Evolutionary conservation across 2,113 vertebrate genomes (phyloP).

Genomic region (Aegithalos caudatus): DNA sequence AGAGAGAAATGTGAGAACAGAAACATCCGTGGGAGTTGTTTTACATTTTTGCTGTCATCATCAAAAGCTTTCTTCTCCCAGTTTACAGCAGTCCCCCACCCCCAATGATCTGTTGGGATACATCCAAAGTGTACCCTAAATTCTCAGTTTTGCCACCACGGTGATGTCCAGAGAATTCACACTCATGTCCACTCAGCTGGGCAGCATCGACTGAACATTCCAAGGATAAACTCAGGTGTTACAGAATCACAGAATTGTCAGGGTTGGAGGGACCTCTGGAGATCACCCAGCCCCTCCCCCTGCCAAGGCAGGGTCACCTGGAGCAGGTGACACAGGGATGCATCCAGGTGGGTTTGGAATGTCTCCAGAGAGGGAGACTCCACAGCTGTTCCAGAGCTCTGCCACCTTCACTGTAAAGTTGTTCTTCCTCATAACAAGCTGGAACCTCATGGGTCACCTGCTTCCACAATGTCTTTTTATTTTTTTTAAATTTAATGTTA

Average conservation of each 20-base stretch:
- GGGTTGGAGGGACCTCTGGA: not conserved
- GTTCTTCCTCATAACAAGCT: not conserved
- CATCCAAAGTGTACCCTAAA: not conserved
- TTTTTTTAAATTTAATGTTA: not conserved
- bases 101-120: not conserved
- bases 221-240: accelerated
- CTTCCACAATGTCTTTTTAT: not conserved
- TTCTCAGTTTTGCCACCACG: not conserved
- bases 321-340: not conserved
- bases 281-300: no score
- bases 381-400: not conserved
- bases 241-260: not conserved
- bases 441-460: not conserved
- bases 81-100: not conserved
- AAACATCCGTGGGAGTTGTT: not conserved
- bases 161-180: not conserved
- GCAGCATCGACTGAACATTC: not conserved
- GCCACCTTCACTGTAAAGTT: not conserved
- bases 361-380: not conserved
- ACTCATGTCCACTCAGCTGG: accelerated
- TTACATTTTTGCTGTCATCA: not conserved
- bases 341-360: not conserved
- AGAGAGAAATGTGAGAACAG: not conserved
- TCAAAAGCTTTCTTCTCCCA: not conserved
- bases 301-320: not conserved